Base-by-base conservation (phyloP, 2,888 invertebrate genomes). In the Drosophila suboccidentalis region DNA sequence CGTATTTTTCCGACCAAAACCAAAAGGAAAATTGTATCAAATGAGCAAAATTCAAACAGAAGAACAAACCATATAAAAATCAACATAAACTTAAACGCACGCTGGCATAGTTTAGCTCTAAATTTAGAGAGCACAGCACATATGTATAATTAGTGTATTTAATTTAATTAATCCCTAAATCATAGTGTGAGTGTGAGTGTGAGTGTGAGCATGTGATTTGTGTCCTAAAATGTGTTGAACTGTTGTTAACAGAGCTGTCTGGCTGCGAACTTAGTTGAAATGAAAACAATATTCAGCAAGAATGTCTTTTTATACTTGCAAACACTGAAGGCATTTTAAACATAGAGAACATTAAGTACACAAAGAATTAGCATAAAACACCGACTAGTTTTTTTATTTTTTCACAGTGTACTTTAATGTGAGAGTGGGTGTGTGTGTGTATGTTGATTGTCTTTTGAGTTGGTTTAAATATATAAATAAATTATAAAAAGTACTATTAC, bases 341-440 rank as follows among this genome's bases (percentile, higher is more conserved):
- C 85, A 89, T 71, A 83, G 77, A 89, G 76, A 89, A 90, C 86
- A 90, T 80, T 75, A 83, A 86, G 74, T 88, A 90, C 86, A 90
- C 78, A 85, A 81, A 85, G 75, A 89, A 78, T 80, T 87, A 78
- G 78, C 88, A 82, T 87, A 80, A 90, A 87, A 89, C 87, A 84
- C 72, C 72, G 78, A 84, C 81, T 87, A 90, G 67, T 50, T 44
- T 49, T 49, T 32, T 19, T 49, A 26, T 26, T 70, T 86, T 60
- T 71, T 79, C 75, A 75, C 71, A 80, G 72, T 86, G 81, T 82
- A 67, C 53, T 65, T 77, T 49, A 43, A 60, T 59, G 67, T 59
- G 70, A 73, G 54, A 65, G 47, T 72, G 17, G 60, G n/a, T 41
- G 29, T 59, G 44, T 71, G 11, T 47, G 10, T 53, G 34, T 55